These are phyloP conservation scores for Calliopum simillimum DNA, from an alignment of 2,888 invertebrate genomes.

Conservation along the genomic window DNA sequence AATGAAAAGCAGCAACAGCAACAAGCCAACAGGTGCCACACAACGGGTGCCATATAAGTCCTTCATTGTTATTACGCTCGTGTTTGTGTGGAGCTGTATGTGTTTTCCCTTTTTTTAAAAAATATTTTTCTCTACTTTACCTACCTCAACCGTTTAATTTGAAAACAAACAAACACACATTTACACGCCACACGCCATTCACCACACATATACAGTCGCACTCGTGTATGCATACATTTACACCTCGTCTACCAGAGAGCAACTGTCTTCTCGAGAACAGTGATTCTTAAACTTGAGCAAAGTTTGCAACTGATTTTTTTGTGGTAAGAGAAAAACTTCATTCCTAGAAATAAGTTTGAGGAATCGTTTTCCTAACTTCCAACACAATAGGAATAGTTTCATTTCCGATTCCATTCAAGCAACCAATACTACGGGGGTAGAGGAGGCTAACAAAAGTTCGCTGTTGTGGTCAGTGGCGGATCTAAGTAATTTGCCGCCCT, in stretches of 20 bases:
- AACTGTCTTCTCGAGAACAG: neutral
- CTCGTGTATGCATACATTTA: slow-evolving; percentile 18
- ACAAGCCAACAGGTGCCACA: slow-evolving; percentile 31
- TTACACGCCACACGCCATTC: slow-evolving; percentile 13
- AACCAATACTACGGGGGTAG: too few relatives aligned
- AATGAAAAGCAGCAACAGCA: slow-evolving; percentile 31
- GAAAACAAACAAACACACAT: slow-evolving; percentile 12
- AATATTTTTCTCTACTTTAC: slow-evolving; percentile 25
- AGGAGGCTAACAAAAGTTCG: too few relatives aligned
- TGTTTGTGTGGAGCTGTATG: slow-evolving; percentile 5
- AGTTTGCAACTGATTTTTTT: too few relatives aligned
- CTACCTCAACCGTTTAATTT: slow-evolving; percentile 30
- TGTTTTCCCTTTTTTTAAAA: slow-evolving; percentile 6
- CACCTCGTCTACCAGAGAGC: neutral
- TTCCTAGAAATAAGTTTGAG: too few relatives aligned
- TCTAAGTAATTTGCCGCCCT: too few relatives aligned
- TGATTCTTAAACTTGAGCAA: too few relatives aligned
- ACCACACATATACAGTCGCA: slow-evolving; percentile 17
- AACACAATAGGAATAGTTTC: too few relatives aligned
- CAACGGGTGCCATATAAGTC: neutral
- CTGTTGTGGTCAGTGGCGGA: too few relatives aligned
- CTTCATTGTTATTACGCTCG: slow-evolving; percentile 1
- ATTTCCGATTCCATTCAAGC: too few relatives aligned
- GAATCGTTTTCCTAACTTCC: too few relatives aligned
- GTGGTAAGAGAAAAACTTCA: too few relatives aligned